A percentile compares a stretch with the other conserved stretches of the same genome.
These are phyloP conservation scores for Ceratina calcarata DNA, from an alignment of 1,140 invertebrate species.

Conservation along the genomic window DNA sequence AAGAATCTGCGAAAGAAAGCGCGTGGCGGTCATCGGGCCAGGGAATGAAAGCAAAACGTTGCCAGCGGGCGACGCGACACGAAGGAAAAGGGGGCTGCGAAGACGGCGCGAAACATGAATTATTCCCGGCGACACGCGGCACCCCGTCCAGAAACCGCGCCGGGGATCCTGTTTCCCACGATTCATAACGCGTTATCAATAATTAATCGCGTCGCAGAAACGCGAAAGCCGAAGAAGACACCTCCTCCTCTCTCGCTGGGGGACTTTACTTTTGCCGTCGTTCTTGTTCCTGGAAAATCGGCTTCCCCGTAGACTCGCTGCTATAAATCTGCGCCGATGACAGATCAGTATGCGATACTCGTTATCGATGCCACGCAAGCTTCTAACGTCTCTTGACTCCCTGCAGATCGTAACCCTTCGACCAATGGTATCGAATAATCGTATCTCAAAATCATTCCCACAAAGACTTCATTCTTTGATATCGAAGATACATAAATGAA, in stretches of 20 bases:
- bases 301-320: slow-evolving; percentile 24
- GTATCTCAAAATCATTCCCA: too few species aligned
- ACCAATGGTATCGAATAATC: too few species aligned
- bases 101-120: slow-evolving; percentile 66
- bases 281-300: slow-evolving; percentile 53
- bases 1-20: slow-evolving; percentile 43
- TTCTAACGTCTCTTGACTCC: not conserved
- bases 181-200: slow-evolving; percentile 65
- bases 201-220: slow-evolving; percentile 65
- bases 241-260: not conserved
- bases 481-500: too few species aligned
- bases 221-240: slow-evolving; percentile 34
- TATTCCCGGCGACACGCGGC: slow-evolving; percentile 54
- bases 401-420: not conserved
- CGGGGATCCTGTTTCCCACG: slow-evolving; percentile 63
- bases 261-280: not conserved
- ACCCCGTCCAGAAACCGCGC: slow-evolving; percentile 56
- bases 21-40: not conserved
- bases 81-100: slow-evolving; percentile 11
- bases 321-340: slow-evolving; percentile 56
- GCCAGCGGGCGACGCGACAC: not conserved
- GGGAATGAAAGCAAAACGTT: slow-evolving; percentile 26
- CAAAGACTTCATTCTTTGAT: too few species aligned
- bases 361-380: slow-evolving; percentile 34
- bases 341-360: slow-evolving; percentile 45